Percentiles rank a stretch among this genome's conserved stretches.
Conservation (phyloP, 2,797 vertebrate genomes). For the Numenius phaeopus region DNA sequence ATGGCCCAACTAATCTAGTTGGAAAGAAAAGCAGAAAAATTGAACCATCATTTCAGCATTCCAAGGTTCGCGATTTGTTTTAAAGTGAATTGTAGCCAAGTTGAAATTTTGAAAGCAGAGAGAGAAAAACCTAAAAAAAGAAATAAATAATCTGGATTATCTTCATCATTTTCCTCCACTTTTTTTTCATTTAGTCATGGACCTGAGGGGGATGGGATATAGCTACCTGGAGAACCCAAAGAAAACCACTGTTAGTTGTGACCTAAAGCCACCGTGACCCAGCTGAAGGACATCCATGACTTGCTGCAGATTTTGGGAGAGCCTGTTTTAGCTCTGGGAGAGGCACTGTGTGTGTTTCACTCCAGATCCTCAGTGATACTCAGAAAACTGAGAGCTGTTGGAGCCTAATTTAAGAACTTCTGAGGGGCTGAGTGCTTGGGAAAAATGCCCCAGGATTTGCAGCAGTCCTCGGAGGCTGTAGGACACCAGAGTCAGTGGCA, state of each 20-base stretch:
- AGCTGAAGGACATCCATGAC: not conserved
- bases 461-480: not conserved
- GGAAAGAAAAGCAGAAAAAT: not conserved
- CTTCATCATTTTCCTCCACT: not conserved
- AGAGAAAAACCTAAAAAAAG: not conserved
- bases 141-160: not conserved
- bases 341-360: not conserved
- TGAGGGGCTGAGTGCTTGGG: not conserved
- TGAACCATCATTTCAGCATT: not conserved
- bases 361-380: not conserved
- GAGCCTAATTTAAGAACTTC: not conserved
- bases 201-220: rapidly evolving
- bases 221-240: not conserved
- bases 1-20: not conserved
- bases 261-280: not conserved
- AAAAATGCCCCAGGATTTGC: not conserved
- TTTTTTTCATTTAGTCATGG: not conserved
- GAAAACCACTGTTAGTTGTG: not conserved
- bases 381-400: not conserved
- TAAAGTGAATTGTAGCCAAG: not conserved
- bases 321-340: not conserved
- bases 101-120: not conserved
- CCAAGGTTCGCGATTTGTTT: not conserved
- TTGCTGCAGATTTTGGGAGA: not conserved
- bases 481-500: rapidly evolving